These are phyloP conservation scores for Borostomias antarcticus DNA, from an alignment of 2,797 vertebrate genomes.

Conservation along the genomic window DNA sequence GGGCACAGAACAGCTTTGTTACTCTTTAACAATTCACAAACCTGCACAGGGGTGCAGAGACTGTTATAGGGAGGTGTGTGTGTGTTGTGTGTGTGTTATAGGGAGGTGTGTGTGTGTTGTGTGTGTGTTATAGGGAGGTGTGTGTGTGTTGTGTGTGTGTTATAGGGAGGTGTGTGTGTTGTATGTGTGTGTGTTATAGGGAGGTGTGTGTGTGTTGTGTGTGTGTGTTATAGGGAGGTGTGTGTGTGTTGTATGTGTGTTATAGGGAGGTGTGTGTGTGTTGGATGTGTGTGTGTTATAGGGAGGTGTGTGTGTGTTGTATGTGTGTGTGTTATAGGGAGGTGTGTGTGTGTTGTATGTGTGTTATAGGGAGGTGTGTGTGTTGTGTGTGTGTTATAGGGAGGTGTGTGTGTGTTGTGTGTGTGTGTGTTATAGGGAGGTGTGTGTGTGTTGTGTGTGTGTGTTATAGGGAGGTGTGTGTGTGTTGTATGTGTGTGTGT, in stretches of 20 bases:
- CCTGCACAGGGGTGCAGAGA: slow-evolving; percentile 37
- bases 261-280: not conserved
- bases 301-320: slow-evolving; percentile 26
- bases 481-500: slow-evolving; percentile 22
- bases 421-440: slow-evolving; percentile 6
- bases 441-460: slow-evolving; percentile 1
- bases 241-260: slow-evolving; percentile 28
- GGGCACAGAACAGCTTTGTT: slow-evolving; percentile 78
- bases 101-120: not conserved
- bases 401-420: slow-evolving; percentile 25
- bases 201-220: no score
- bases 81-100: slow-evolving; percentile 12
- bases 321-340: slow-evolving; percentile 9
- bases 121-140: slow-evolving; percentile 11
- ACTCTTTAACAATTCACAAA: slow-evolving; percentile 73
- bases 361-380: slow-evolving; percentile 6
- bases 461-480: no score
- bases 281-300: not conserved
- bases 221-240: not conserved
- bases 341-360: no score
- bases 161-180: slow-evolving; percentile 27
- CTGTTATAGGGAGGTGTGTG: slow-evolving; percentile 6
- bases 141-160: not conserved
- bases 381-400: not conserved
- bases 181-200: slow-evolving; percentile 13